Percentiles rank a stretch among this genome's conserved stretches.
Evolutionary conservation across 2,888 invertebrate genomes (phyloP).

Genomic region (Spisula solida): DNA sequence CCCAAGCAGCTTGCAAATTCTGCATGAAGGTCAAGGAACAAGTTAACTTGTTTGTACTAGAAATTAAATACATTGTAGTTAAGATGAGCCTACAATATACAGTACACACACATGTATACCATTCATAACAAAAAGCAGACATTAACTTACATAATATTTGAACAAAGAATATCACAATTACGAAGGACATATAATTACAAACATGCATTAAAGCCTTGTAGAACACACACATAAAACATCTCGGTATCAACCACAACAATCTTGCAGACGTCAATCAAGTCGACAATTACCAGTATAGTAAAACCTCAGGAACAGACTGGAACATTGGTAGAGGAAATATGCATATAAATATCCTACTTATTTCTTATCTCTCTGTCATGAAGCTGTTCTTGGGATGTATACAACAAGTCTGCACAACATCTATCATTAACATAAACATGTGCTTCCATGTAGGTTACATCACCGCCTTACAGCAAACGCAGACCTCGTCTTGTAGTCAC

Average conservation of each 20-base stretch:
- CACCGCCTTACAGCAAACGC: background rate
- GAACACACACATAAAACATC: slow-evolving; percentile 13
- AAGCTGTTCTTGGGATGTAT: no score
- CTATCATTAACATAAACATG: background rate
- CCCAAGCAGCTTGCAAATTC: no score
- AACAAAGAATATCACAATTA: slow-evolving; percentile 14
- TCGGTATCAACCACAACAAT: background rate
- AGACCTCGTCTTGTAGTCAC: no score
- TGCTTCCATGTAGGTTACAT: background rate
- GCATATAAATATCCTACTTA: slow-evolving; percentile 16
- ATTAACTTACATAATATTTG: slow-evolving; percentile 18
- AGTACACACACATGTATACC: no score
- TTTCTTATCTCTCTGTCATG: background rate
- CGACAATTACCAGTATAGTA: background rate
- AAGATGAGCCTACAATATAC: no score
- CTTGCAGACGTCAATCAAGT: slow-evolving; percentile 13
- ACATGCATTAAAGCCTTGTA: slow-evolving; percentile 3
- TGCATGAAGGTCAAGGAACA: no score
- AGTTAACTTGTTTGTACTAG: no score
- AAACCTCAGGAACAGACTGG: background rate
- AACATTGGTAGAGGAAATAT: background rate
- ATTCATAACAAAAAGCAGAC: slow-evolving; percentile 12
- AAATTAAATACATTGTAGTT: no score
- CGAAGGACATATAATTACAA: slow-evolving; percentile 4
- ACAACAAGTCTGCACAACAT: background rate